These are phyloP conservation scores for Syngnathus acus DNA, from an alignment of 2,797 vertebrate species.

Conservation along the genomic window DNA sequence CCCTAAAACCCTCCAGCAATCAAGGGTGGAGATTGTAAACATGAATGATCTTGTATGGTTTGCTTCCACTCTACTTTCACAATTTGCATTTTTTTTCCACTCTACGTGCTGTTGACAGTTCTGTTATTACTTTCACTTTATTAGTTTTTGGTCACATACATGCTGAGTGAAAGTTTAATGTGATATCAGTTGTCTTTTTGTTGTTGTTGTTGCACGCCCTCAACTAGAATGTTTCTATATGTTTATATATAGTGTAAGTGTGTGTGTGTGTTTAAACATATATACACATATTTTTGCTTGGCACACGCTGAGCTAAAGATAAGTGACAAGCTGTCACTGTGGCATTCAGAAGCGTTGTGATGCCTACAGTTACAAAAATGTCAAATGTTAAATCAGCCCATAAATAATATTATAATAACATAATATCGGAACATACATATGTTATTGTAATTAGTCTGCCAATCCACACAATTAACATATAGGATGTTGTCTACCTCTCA, in stretches of 20 bases:
- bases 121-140: background rate
- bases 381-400: background rate
- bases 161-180: slow-evolving; percentile 17
- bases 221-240: slow-evolving; percentile 5
- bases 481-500: background rate
- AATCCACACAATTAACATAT: background rate
- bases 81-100: background rate
- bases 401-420: background rate
- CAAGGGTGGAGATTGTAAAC: background rate
- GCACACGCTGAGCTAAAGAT: slow-evolving; percentile 38
- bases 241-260: no score
- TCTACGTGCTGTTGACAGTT: background rate
- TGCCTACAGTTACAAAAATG: slow-evolving; percentile 6
- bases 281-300: slow-evolving; percentile 2
- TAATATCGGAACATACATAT: no score
- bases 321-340: slow-evolving; percentile 29
- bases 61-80: background rate
- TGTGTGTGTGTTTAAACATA: no score
- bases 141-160: background rate
- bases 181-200: background rate
- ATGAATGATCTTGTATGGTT: background rate
- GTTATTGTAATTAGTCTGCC: no score
- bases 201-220: slow-evolving; percentile 2
- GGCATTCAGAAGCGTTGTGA: slow-evolving; percentile 25
- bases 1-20: background rate